phyloP scores from a whole-genome alignment of 2,888 invertebrate species.

The Lycia hirtaria region DNA sequence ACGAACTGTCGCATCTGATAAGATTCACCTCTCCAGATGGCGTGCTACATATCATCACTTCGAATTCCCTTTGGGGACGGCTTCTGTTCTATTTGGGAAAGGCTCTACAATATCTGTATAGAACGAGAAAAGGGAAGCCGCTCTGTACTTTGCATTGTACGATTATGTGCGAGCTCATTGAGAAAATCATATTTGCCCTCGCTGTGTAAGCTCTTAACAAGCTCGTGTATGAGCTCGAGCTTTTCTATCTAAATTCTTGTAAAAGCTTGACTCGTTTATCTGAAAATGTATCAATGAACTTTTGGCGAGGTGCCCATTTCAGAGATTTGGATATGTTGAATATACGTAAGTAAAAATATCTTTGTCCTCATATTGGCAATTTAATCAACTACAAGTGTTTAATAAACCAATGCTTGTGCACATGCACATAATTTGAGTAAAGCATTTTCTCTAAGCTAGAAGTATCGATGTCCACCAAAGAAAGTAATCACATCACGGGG shows the following conservation, averaged over 20 bases:
- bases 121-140: background rate
- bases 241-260: slow-evolving; percentile 7
- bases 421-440: background rate
- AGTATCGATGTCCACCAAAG: slow-evolving; percentile 50
- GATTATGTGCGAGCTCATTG: background rate
- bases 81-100: background rate
- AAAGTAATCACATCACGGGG: slow-evolving; percentile 37
- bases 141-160: background rate
- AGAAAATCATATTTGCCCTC: background rate
- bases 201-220: background rate
- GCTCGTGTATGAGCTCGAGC: background rate
- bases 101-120: background rate
- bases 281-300: slow-evolving; percentile 26
- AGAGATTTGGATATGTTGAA: slow-evolving; percentile 25
- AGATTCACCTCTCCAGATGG: slow-evolving; percentile 10
- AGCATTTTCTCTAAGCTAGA: background rate
- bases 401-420: background rate
- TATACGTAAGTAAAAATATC: slow-evolving; percentile 24
- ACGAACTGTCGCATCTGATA: slow-evolving; percentile 17
- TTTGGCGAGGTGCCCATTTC: slow-evolving; percentile 22
- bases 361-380: slow-evolving; percentile 14
- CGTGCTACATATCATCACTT: background rate
- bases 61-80: background rate
- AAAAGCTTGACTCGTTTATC: slow-evolving; percentile 12
- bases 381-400: slow-evolving; percentile 3